Conservation (phyloP, 2,888 invertebrate genomes). For the Xylophagus ater region DNA sequence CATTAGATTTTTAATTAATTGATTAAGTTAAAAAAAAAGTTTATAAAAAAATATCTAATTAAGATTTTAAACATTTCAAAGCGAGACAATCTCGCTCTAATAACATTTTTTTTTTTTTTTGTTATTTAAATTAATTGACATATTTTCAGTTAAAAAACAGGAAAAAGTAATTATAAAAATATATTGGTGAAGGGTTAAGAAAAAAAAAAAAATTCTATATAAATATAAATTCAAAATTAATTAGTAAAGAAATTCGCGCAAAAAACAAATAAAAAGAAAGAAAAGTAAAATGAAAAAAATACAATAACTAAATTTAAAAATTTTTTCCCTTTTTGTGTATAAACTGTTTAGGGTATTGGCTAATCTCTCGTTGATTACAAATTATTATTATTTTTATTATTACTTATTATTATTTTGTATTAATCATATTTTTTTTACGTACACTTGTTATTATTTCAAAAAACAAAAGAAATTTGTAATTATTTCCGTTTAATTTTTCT, state of each 20-base stretch:
- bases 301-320: background rate
- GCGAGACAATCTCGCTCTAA: conserved; percentile 14
- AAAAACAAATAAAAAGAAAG: conserved; percentile 3
- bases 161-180: conserved; percentile 6
- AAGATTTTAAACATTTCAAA: no score
- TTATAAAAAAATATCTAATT: no score
- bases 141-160: conserved; percentile 5
- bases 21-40: background rate
- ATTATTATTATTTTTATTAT: background rate
- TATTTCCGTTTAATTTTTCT: background rate
- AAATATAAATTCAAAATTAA: no score
- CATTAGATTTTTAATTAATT: conserved; percentile 2
- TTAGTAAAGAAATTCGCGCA: no score
- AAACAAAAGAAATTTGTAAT: background rate
- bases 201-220: conserved; percentile 3
- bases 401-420: conserved; percentile 2
- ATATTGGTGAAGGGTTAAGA: conserved; percentile 13
- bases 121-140: background rate
- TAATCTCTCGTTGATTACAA: conserved; percentile 7
- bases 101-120: conserved; percentile 3
- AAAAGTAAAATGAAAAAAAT: background rate
- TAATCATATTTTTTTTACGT: no score
- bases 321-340: conserved; percentile 2
- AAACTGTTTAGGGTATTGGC: conserved; percentile 3
- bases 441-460: conserved; percentile 6